Base-by-base conservation (phyloP, 2,888 invertebrate genomes). In the Lamproptera curius region DNA sequence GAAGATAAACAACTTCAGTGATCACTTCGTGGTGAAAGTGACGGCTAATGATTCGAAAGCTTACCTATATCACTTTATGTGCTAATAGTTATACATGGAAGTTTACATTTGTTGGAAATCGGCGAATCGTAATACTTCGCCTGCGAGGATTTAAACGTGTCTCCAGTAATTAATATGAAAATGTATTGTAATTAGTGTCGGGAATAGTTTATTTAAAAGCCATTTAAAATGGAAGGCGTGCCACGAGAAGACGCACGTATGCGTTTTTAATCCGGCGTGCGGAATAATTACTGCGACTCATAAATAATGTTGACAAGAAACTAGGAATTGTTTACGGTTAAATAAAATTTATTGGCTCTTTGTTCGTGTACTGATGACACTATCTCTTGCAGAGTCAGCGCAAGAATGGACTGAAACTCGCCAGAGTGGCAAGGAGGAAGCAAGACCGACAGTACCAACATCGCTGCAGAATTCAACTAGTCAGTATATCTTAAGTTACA, bases 341-440 rank as follows among this genome's bases (percentile, higher is more conserved):
- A 42, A 23, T n/a, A 33, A 44, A 23, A 37, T 37, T 36, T 33
- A 42, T 34, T 35, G 31, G 16, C 11, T n/a, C 14, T 17, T 14
- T 42, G 42, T 41, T 37, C 5, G 15, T 38, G 47, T 46, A 43
- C 34, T 50, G 42, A 46, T 42, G 16, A 3, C 8, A 14, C 47
- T 37, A 4, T 43, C 34, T 49, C 36, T 41, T 84, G 48, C 71
- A 85, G 84, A 62, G 64, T 37, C 59, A 67, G 31, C 70, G 74
- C 5, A 71, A 73, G 40, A 60, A 69, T 51, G 68, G 59, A 1
- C 72, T 66, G 43, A 76, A 73, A 44, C 60, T 75, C 44, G 76
- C 73, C 11, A 66, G 86, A 51, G 73, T 78, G 20, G 66, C 76
- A 0, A 63, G 82, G 17, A 83, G 53, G 75, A 83, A 57, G 64